Base-by-base conservation (phyloP, 2,888 invertebrate genomes). In the Venusia cambrica region DNA sequence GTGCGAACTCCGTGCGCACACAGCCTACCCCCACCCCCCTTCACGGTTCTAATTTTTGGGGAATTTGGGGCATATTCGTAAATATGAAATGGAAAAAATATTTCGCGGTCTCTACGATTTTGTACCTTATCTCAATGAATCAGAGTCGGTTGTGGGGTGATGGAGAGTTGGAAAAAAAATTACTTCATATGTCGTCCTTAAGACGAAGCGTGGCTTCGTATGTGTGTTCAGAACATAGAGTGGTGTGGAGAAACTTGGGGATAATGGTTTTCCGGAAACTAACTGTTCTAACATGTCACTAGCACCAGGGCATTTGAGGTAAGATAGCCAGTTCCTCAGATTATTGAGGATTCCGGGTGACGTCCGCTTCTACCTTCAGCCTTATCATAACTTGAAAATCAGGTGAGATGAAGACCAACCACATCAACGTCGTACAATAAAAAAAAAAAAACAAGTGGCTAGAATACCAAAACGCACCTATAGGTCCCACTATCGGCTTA, bases 21-120 rank as follows among this genome's bases (percentile, higher is more conserved):
- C 66, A 68, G 49, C 71, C 62, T 56, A 54, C 59, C 62, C 64
- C 60, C 59, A 65, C 59, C 63, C 70, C 75, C 85, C 81, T 87
- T 85, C 87, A 87, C 87, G 84, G 87, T 88, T 87, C 88, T 88
- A 87, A 87, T 88, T 88, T 88, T 88, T 87, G 75, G 85, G 81
- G 87, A 88, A 87, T 87, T 87, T 87, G 85, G 87, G 87, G 83
- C 87, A 88, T 87, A 87, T 88, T 88, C 87, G 87, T 87, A 88
- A 87, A 88, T 88, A 87, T 87, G 87, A 87, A 87, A 87, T 87
- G 87, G 87, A 87, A 87, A 87, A 87, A 87, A 87, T 87, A 87
- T 85, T 83, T 79, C 75, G 73, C 74, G 71, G 51, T 38, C 39
- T 55, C 43, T 29, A n/a, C 42, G 36, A 74, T 44, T 75, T 57